These are phyloP conservation scores for Peucedramus taeniatus DNA, from an alignment of 2,113 vertebrate species.

Conservation along the genomic window DNA sequence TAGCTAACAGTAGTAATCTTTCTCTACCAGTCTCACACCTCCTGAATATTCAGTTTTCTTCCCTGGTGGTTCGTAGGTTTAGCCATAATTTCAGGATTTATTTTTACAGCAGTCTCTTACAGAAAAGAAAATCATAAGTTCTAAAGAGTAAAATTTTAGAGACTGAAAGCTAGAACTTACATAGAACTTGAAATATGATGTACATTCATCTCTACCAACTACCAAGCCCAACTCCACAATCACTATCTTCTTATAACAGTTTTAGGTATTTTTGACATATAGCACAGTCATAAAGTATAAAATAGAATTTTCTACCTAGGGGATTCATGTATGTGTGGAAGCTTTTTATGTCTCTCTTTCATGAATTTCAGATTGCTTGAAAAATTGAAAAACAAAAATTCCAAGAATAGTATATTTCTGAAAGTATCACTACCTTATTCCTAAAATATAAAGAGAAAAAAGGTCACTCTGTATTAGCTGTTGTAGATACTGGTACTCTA, in stretches of 20 bases:
- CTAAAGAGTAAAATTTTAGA: not conserved
- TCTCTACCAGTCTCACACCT: not conserved
- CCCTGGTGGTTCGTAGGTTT: not conserved
- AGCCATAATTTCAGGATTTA: not conserved
- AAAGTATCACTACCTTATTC: not conserved
- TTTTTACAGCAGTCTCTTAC: not conserved
- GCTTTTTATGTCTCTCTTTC: not conserved
- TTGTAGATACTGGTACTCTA: not conserved
- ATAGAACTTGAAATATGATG: not conserved
- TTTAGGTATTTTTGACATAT: not conserved
- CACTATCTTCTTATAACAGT: not conserved
- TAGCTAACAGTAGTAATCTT: not conserved
- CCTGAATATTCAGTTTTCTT: not conserved
- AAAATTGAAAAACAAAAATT: not conserved
- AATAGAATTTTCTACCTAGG: not conserved
- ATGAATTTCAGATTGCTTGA: not conserved
- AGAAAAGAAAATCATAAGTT: not conserved
- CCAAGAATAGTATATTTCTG: not conserved
- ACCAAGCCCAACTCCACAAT: not conserved
- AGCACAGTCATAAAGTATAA: not conserved
- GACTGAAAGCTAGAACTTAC: not conserved
- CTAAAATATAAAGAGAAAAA: not conserved
- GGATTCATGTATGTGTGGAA: not conserved
- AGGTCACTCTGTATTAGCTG: not conserved
- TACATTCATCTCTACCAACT: not conserved